phyloP scores from a whole-genome alignment of 1,140 invertebrate genomes.

The Bemisia tabaci region DNA sequence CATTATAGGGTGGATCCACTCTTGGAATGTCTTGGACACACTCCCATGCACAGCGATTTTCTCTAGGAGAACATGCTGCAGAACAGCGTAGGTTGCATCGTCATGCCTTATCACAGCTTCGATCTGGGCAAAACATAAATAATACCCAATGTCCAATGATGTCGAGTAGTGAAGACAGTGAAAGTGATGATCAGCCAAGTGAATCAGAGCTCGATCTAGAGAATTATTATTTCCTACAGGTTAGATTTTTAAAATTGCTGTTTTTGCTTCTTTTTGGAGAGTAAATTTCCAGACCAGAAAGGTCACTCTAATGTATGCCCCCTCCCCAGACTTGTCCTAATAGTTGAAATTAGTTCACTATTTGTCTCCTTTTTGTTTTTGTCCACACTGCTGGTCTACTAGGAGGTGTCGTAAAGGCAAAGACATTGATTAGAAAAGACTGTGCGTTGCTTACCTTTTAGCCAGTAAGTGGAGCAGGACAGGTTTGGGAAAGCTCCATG shows the following conservation, averaged over 20 bases:
- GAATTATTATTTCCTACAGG: slow-evolving; percentile 76
- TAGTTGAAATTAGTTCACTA: too few relatives aligned
- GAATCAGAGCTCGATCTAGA: slow-evolving; percentile 66
- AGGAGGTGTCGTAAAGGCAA: too few relatives aligned
- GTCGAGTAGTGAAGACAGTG: slow-evolving; percentile 27
- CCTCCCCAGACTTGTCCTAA: too few relatives aligned
- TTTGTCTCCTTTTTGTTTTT: too few relatives aligned
- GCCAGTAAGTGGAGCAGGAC: too few relatives aligned
- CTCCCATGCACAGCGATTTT: slow-evolving; percentile 57
- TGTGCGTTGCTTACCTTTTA: too few relatives aligned
- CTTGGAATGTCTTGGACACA: slow-evolving; percentile 88
- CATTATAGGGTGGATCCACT: slow-evolving; percentile 72
- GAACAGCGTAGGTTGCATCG: slow-evolving; percentile 76
- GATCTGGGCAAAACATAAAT: slow-evolving; percentile 37
- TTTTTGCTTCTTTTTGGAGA: neutral
- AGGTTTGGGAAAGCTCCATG: too few relatives aligned
- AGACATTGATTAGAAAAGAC: too few relatives aligned
- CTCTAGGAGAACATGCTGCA: slow-evolving; percentile 66
- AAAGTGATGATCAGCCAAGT: slow-evolving; percentile 38
- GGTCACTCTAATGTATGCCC: too few relatives aligned
- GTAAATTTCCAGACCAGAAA: too few relatives aligned
- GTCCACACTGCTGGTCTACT: too few relatives aligned
- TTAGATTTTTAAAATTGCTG: slow-evolving; percentile 8
- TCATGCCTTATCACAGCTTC: slow-evolving; percentile 60
- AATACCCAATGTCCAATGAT: slow-evolving; percentile 28